Evolutionary conservation across 2,797 vertebrate genomes (phyloP).

Genomic region (Mormyrus proboscirostris): DNA sequence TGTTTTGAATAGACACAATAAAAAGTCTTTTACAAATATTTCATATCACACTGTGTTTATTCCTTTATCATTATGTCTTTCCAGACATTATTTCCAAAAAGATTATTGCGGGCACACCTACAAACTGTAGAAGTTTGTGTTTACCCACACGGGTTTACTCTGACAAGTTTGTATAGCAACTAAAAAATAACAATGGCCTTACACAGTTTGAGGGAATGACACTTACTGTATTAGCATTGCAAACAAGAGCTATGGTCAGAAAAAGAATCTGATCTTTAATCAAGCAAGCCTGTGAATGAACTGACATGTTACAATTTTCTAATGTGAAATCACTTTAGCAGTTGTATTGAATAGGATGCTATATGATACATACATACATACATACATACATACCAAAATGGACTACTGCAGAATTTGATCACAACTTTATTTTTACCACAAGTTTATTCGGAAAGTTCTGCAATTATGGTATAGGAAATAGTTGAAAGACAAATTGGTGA

Average conservation of each 20-base stretch:
- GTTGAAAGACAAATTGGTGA: background rate
- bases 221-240: background rate
- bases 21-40: background rate
- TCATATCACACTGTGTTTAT: conserved; percentile 40
- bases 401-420: background rate
- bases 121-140: conserved; percentile 41
- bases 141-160: conserved; percentile 56
- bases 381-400: background rate
- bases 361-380: background rate
- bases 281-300: background rate
- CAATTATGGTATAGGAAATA: background rate
- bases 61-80: conserved; percentile 65
- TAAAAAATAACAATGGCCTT: background rate
- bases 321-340: background rate
- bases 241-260: background rate
- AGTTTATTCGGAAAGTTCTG: background rate
- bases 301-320: background rate
- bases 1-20: conserved; percentile 45
- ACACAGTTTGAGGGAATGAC: background rate
- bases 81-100: conserved; percentile 54
- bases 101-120: conserved; percentile 61
- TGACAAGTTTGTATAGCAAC: conserved; percentile 51
- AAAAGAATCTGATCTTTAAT: background rate
- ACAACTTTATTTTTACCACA: background rate
- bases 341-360: background rate